A percentile compares a stretch with the other conserved stretches of the same genome.
Conservation (phyloP, 1,140 invertebrate genomes). For the Pseudomyrmex dendroicus region DNA sequence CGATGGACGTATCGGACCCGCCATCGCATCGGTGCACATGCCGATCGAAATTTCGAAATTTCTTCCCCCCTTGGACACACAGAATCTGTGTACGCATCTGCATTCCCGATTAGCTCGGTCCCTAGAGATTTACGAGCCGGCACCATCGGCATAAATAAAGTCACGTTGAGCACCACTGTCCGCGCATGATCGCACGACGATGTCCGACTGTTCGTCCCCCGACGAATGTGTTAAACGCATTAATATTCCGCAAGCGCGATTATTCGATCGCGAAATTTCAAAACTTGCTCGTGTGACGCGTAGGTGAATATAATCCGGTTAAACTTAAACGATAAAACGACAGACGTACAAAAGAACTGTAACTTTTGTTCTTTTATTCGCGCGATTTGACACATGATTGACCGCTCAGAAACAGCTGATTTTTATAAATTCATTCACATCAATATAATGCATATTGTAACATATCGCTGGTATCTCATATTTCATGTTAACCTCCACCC, state of each 20-base stretch:
- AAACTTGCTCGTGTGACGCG: neutral
- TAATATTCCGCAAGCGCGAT: constrained; percentile 64
- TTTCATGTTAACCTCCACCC: too few relatives aligned
- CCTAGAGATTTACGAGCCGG: constrained; percentile 64
- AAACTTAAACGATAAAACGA: neutral
- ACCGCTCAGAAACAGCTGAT: neutral
- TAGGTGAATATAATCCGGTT: neutral
- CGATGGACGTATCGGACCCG: constrained; percentile 39
- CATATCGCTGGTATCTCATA: too few relatives aligned
- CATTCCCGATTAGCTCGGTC: constrained; percentile 57
- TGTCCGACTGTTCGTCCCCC: neutral
- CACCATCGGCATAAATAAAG: constrained; percentile 65
- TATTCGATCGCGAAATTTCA: constrained; percentile 50
- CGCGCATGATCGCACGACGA: constrained; percentile 61
- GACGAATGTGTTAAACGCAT: constrained; percentile 65
- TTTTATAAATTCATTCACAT: neutral
- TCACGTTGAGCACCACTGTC: constrained; percentile 62
- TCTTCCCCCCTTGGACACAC: constrained; percentile 54
- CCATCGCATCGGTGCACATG: constrained; percentile 19
- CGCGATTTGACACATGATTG: neutral
- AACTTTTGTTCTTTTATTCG: neutral
- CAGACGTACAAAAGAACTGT: too few relatives aligned
- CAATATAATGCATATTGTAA: neutral
- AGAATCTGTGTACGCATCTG: constrained; percentile 67
- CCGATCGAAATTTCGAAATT: constrained; percentile 69